Evolutionary conservation across 2,888 invertebrate species (phyloP), one percentile per base, ranked within the genome.

Genomic region (Neuroscelio doddi): DNA sequence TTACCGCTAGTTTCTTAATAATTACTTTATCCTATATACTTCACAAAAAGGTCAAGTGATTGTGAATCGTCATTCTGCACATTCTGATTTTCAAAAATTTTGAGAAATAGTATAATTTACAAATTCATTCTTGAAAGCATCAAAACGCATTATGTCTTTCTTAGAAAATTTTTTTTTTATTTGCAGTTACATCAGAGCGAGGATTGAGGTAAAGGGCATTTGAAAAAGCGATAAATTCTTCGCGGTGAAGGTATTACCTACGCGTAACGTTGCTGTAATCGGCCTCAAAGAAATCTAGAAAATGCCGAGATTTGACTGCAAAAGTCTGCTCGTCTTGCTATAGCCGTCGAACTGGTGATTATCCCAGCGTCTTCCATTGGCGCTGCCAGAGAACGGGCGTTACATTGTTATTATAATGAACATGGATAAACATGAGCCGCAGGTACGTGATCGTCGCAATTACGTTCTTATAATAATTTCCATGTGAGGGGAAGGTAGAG

Each of bases 351-450:
- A 76, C 78, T 74, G 66, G 69, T 77, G 67, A 78, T 78, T 78
- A 78, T 78, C 72, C 58, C 64, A 56, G 68, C 62, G 64, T 70
- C 65, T 62, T 58, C 58, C 42, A 36, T 58, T 50, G 55, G 45
- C 41, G 49, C 51, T 63, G 51, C 47, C 55, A 45, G 45, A 39
- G 52, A 61, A 51, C 71, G 70, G 72, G 74, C 75, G 73, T 81
- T 80, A 79, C 79, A 82, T 82, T 83, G 81, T 83, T 83, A 83
- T 83, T 83, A 83, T 82, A 82, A 83, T 82, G 81, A 81, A 79
- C 75, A 77, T 75, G 77, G 79, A 81, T 81, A 82, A 80, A 81
- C 80, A 83, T 79, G 77, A 80, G 78, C 80, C 79, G 80, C 77
- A 71, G 75, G 74, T 80, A 80, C 81, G 80, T 81, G 81, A 81